Evolutionary conservation across 2,113 vertebrate genomes (phyloP), one percentile per base, ranked within the genome.

Genomic region (Mohoua ochrocephala): DNA sequence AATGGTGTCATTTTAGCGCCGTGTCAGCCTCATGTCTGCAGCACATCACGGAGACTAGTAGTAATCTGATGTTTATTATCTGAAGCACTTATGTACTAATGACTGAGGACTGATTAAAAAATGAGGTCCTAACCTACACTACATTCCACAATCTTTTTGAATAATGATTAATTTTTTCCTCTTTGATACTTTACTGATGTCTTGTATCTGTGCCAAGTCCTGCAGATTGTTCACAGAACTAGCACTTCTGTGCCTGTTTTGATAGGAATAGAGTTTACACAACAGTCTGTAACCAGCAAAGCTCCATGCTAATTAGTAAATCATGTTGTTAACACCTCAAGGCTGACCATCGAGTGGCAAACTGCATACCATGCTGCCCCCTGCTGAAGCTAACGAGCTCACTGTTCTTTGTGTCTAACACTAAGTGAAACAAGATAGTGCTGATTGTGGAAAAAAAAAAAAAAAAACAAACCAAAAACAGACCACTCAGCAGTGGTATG

Each of bases 291-390:
- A 97, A 70, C 35, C 21, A 79, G 50, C 11, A 60, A 74, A 84
- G 23, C 37, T 71, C 20, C 1, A 28, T 61, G 21, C 16, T 93
- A 95, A 96, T 96, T 94, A 97, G 56, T 83, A 69, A 87, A 85
- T 56, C 53, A 82, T 19, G 11, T 42, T 76, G 35, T 70, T 92
- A 79, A 69, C 87, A 74, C 31, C n/a, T 39, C 76, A 47, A 86
- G 4, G 16, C 53, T 27, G 17, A 10, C 31, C 33, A 30, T 7
- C 0, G 6, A 45, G 24, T 5, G 28, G n/a, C 37, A 94, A 89
- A 83, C 30, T 27, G 18, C 49, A 71, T 94, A 54, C 83, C 80
- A 85, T 96, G 89, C 90, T 97, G 90, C 87, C 93, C 67, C 63
- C 94, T 94, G 83, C 95, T 94, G 74, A 57, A 92, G 70, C 31